phyloP scores from a whole-genome alignment of 2,113 vertebrate species.

The Octodon degus region DNA sequence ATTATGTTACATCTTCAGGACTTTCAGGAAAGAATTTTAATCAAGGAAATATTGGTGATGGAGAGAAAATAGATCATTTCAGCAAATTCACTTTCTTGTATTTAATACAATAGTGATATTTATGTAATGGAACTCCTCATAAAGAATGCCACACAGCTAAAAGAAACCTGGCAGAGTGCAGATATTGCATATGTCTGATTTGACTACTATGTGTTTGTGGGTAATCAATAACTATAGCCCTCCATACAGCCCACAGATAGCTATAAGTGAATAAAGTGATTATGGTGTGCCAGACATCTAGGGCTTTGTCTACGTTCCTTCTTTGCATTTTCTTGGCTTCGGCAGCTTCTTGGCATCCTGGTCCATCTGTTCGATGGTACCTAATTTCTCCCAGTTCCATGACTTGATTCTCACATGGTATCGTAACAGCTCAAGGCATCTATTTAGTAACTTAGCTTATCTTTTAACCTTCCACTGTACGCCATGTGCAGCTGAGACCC shows the following conservation, averaged over 20 bases:
- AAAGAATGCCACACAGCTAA: not conserved
- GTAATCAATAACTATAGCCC: not conserved
- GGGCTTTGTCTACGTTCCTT: not conserved
- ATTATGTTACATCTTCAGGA: slow-evolving; percentile 66
- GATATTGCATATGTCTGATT: not conserved
- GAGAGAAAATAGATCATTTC: slow-evolving; percentile 51
- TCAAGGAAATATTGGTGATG: slow-evolving; percentile 55
- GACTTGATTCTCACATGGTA: not conserved
- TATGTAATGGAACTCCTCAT: not conserved
- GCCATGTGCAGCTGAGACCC: not conserved
- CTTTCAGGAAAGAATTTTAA: slow-evolving; percentile 50
- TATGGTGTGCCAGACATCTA: not conserved
- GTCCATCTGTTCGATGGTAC: not conserved
- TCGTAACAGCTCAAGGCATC: not conserved
- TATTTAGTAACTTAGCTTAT: not conserved
- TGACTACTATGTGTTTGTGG: not conserved
- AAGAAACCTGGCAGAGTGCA: not conserved
- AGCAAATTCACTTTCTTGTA: not conserved
- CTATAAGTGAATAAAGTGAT: not conserved
- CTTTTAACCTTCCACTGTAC: not conserved
- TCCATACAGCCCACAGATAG: not conserved
- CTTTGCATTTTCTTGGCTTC: not conserved
- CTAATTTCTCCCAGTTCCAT: not conserved
- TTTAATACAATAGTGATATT: not conserved
- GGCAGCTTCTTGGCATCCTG: not conserved